Evolutionary conservation across 2,888 invertebrate genomes (phyloP).

Genomic region (Archips xylosteana): DNA sequence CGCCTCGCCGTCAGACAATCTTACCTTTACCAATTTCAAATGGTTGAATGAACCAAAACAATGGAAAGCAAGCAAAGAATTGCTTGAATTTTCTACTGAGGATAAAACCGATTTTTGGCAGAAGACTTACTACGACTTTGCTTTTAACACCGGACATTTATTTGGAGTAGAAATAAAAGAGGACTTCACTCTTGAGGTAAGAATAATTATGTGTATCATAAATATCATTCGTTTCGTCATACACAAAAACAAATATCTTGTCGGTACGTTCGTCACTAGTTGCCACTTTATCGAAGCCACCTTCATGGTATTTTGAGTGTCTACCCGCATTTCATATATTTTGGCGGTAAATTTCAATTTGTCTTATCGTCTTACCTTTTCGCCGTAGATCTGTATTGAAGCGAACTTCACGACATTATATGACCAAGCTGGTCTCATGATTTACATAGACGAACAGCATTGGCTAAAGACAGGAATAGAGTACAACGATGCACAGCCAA

Average conservation of each 20-base stretch:
- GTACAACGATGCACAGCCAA: conserved; percentile 72
- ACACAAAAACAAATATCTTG: too few species aligned
- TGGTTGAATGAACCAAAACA: conserved; percentile 70
- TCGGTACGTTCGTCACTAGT: too few species aligned
- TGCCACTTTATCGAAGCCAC: too few species aligned
- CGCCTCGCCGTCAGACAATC: conserved; percentile 1
- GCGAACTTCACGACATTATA: conserved; percentile 68
- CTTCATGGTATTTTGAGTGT: too few species aligned
- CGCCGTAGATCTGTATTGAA: conserved; percentile 64
- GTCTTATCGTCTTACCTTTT: conserved; percentile 30
- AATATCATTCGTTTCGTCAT: not conserved
- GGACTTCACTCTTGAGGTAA: conserved; percentile 68
- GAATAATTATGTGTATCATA: conserved; percentile 24
- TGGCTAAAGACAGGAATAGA: conserved; percentile 77
- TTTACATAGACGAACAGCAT: conserved; percentile 71
- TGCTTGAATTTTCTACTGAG: conserved; percentile 62
- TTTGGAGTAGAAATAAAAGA: conserved; percentile 63
- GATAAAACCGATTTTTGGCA: conserved; percentile 75
- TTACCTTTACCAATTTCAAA: conserved; percentile 54
- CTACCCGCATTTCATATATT: not conserved
- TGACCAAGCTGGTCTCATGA: conserved; percentile 77
- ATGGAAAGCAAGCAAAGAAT: conserved; percentile 56
- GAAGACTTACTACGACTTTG: conserved; percentile 68
- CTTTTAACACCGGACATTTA: conserved; percentile 66
- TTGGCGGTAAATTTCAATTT: conserved; percentile 8